Percentiles rank a stretch among this genome's conserved stretches.
phyloP scores from a whole-genome alignment of 2,113 vertebrate genomes.

The Planiliza haematocheilus region DNA sequence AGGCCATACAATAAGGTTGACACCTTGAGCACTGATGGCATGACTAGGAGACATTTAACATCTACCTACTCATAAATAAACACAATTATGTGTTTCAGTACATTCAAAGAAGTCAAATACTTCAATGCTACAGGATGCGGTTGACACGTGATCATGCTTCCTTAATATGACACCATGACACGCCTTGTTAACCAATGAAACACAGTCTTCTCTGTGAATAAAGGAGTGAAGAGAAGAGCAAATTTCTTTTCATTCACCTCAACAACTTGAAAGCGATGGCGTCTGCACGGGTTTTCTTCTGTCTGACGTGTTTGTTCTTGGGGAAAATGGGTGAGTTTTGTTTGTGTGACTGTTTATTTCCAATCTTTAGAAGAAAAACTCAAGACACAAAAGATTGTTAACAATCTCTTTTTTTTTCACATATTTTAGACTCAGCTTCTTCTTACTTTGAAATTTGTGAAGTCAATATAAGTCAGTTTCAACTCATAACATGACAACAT shows the following conservation, averaged over 20 bases:
- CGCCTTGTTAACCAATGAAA: constrained; percentile 12
- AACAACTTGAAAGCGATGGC: neutral
- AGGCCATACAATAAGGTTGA: too few relatives aligned
- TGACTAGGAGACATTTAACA: too few relatives aligned
- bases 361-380: neutral
- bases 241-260: neutral
- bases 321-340: too few relatives aligned
- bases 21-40: too few relatives aligned
- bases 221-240: neutral
- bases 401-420: too few relatives aligned
- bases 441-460: too few relatives aligned
- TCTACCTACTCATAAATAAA: accelerated
- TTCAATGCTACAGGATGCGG: neutral
- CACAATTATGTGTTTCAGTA: neutral
- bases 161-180: neutral
- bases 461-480: too few relatives aligned
- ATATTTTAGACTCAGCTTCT: too few relatives aligned
- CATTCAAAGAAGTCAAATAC: neutral
- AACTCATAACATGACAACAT: too few relatives aligned
- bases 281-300: neutral
- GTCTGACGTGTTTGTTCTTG: neutral
- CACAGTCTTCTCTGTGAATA: neutral
- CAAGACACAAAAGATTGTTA: too few relatives aligned
- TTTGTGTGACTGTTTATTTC: neutral
- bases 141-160: constrained; percentile 22